phyloP scores from a whole-genome alignment of 2,113 vertebrate genomes.

The Passerina amoena region DNA sequence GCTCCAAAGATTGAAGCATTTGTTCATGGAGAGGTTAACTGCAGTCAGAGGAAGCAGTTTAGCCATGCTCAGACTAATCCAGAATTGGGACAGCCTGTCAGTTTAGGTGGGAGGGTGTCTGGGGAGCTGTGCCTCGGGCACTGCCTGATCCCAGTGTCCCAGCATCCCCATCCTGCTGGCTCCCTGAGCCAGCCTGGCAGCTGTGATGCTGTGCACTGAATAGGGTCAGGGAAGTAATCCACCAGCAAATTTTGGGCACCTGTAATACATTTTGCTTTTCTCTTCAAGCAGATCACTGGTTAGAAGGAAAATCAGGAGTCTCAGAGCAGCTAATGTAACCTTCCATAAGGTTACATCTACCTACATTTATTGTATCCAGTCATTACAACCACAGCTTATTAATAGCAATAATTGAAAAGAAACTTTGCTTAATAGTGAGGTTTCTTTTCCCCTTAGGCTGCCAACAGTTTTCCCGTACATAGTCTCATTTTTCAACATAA shows the following conservation, averaged over 20 bases:
- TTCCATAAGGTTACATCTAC: too few species aligned
- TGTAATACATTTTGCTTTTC: background rate
- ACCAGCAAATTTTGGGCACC: background rate
- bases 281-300: background rate
- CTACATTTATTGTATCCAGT: background rate
- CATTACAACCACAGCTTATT: background rate
- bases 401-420: slow-evolving; percentile 17
- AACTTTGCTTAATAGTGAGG: background rate
- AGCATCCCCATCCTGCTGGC: background rate
- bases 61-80: background rate
- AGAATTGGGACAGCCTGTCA: background rate
- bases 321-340: background rate
- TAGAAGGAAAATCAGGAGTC: background rate
- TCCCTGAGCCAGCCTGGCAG: background rate
- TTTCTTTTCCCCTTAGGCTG: background rate
- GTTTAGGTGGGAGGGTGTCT: background rate
- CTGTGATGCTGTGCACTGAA: background rate
- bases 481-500: background rate
- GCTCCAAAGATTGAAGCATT: background rate
- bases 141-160: background rate
- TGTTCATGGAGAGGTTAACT: background rate
- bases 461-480: background rate
- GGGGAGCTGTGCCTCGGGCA: background rate
- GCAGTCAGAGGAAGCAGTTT: background rate
- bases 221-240: background rate